A percentile compares a stretch with the other conserved stretches of the same genome.
These are phyloP conservation scores for Metellina segmentata DNA, from an alignment of 2,888 invertebrate species.

Conservation along the genomic window DNA sequence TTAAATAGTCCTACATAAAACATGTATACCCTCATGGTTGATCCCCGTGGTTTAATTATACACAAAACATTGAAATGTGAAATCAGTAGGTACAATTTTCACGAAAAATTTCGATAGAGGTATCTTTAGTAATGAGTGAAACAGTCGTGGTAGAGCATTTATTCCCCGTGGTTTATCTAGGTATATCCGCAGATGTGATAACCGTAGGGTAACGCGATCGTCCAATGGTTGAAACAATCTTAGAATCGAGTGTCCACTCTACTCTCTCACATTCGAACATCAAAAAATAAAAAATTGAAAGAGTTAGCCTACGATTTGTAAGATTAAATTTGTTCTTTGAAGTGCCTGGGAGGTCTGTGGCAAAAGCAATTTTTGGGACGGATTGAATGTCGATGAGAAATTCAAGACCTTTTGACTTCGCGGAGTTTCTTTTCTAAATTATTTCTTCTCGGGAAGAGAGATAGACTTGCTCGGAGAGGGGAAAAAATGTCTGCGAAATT, in stretches of 20 bases:
- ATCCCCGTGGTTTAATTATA: too few species aligned
- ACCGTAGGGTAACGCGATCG: slow-evolving; percentile 43
- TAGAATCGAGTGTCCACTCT: slow-evolving; percentile 5
- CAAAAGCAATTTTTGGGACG: slow-evolving; percentile 60
- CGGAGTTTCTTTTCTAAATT: slow-evolving; percentile 38
- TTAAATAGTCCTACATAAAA: too few species aligned
- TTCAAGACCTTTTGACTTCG: slow-evolving; percentile 46
- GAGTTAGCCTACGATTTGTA: slow-evolving; percentile 72
- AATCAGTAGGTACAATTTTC: too few species aligned
- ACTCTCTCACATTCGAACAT: slow-evolving; percentile 4
- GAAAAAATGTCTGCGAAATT: slow-evolving; percentile 38
- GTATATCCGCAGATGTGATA: neutral
- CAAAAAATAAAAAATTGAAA: slow-evolving; percentile 49
- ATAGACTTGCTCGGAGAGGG: neutral
- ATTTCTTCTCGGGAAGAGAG: slow-evolving; percentile 17
- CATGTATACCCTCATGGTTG: too few species aligned
- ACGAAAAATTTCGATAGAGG: too few species aligned
- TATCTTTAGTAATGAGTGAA: too few species aligned
- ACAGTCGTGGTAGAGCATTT: neutral
- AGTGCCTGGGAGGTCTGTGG: slow-evolving; percentile 57
- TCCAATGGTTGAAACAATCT: slow-evolving; percentile 65
- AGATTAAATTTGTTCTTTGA: slow-evolving; percentile 75
- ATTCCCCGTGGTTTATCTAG: neutral
- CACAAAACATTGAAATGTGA: too few species aligned
- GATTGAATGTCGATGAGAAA: slow-evolving; percentile 67